Evolutionary conservation across 2,113 vertebrate genomes (phyloP), one percentile per base, ranked within the genome.

Genomic region (Felis chaus): DNA sequence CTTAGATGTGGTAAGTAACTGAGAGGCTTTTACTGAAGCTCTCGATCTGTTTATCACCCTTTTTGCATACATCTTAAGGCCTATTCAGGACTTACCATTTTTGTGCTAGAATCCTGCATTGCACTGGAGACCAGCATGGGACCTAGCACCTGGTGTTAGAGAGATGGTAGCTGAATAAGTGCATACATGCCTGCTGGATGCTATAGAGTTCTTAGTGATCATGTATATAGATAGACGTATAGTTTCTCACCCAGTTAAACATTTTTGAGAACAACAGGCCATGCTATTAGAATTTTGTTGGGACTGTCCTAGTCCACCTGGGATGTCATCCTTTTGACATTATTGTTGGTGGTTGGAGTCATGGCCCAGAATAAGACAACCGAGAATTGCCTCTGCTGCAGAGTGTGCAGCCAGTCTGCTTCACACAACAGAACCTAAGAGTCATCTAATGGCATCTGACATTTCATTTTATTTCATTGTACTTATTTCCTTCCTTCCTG

Each of bases 401-500:
- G 45, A 87, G 4, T 61, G 23, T 61, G 27, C 63, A 73, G n/a
- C 63, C 74, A 78, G 10, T 57, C 19, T 86, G 57, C 63, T 14
- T 82, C 27, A 79, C 66, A 45, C 25, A 82, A 19, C 36, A 50
- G 63, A 89, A 19, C 39, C 21, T 16, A 91, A 19, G 68, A 87
- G 33, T 92, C 23, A n/a, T 57, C 21, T 93, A 65, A 57, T 50
- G 33, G 11, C 36, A 94, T 81, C 50, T 83, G 41, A 29, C 78
- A 53, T 66, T 96, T 84, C 23, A 16, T 90, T 89, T 80, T 23
- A 92, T 53, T 82, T 73, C 19, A 19, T 41, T 45, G 91, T 57
- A 89, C 21, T 95, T 94, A 80, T 68, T 95, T 95, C 36, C 69
- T 91, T 82, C 76, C 91, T 68, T 48, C 69, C 55, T 95, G 27